Percentiles rank a stretch among this genome's conserved stretches.
Evolutionary conservation across 2,797 vertebrate species (phyloP).

Genomic region (Paedocypris micromegethes): DNA sequence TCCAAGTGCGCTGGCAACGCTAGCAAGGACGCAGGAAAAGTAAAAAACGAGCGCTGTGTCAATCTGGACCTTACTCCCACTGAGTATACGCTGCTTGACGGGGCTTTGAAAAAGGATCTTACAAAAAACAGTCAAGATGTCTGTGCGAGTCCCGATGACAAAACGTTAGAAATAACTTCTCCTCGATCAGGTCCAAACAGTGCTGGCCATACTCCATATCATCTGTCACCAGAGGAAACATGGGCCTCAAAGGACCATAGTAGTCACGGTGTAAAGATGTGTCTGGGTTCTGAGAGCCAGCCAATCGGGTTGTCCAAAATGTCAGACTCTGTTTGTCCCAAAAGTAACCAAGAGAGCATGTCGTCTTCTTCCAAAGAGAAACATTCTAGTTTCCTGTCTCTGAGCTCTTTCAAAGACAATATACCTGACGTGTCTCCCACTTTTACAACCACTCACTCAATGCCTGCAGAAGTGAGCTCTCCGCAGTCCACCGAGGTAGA

Average conservation of each 20-base stretch:
- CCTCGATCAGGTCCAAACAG: constrained; percentile 71
- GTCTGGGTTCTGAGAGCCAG: constrained; percentile 58
- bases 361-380: constrained; percentile 67
- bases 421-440: constrained; percentile 81
- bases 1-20: constrained; percentile 43
- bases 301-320: constrained; percentile 49
- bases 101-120: constrained; percentile 62
- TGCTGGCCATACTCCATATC: constrained; percentile 75
- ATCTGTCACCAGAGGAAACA: constrained; percentile 72
- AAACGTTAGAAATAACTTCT: constrained; percentile 72
- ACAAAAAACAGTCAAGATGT: constrained; percentile 63
- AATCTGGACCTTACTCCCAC: constrained; percentile 75
- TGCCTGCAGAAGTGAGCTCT: constrained; percentile 91
- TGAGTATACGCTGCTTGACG: constrained; percentile 68
- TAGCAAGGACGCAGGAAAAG: constrained; percentile 58
- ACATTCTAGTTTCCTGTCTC: constrained; percentile 74
- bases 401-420: constrained; percentile 79
- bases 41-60: constrained; percentile 65
- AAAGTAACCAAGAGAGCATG: constrained; percentile 62
- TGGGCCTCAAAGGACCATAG: constrained; percentile 63
- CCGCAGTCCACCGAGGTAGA: constrained; percentile 96
- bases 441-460: constrained; percentile 77
- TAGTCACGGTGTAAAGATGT: constrained; percentile 60
- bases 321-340: constrained; percentile 53
- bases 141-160: constrained; percentile 73